Conservation (phyloP, 2,888 invertebrate genomes). For the Punctoribates punctum region DNA sequence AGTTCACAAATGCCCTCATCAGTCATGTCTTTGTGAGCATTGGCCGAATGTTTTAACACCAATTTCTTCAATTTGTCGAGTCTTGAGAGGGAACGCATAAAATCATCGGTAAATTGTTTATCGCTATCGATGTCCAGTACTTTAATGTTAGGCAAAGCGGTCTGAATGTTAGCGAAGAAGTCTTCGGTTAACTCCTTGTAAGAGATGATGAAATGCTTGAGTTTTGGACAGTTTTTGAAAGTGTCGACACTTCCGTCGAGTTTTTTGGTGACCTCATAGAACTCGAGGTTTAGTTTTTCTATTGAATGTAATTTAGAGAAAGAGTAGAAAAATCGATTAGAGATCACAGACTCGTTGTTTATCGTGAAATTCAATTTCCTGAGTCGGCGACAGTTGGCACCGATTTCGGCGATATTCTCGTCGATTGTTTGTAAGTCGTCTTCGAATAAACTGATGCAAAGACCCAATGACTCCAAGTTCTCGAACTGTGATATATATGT, state of each 20-base stretch:
- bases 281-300: conserved; percentile 23
- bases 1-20: background rate
- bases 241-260: conserved; percentile 19
- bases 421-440: conserved; percentile 20
- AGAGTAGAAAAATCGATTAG: background rate
- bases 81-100: background rate
- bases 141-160: conserved; percentile 10
- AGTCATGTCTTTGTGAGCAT: conserved; percentile 15
- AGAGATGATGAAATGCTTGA: conserved; percentile 13
- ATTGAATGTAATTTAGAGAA: conserved; percentile 23
- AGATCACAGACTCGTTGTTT: conserved; percentile 30
- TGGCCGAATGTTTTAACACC: background rate
- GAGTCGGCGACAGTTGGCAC: background rate
- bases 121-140: conserved; percentile 22
- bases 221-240: conserved; percentile 1
- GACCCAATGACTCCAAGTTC: background rate
- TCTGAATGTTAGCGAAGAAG: conserved; percentile 14
- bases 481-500: conserved; percentile 28
- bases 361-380: conserved; percentile 18
- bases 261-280: conserved; percentile 26
- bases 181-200: conserved; percentile 26
- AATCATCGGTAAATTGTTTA: conserved; percentile 4
- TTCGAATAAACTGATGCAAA: conserved; percentile 14
- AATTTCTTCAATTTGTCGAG: background rate
- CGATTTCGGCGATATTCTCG: conserved; percentile 20